Evolutionary conservation across 2,113 vertebrate genomes (phyloP), one percentile per base, ranked within the genome.

Genomic region (Ptilonorhynchus violaceus): DNA sequence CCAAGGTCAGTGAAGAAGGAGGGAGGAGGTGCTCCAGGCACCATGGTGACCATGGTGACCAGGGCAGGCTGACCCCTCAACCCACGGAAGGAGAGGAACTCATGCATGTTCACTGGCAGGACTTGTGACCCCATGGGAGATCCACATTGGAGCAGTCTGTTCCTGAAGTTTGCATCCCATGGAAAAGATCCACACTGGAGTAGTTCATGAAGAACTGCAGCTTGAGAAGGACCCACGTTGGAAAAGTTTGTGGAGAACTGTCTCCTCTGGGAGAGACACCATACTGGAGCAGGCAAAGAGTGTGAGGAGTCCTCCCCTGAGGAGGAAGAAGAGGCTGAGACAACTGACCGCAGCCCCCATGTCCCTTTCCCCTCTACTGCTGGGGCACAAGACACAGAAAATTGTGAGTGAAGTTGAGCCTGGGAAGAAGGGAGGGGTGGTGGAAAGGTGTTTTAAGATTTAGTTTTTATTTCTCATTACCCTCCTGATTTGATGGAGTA

Each of bases 371-470:
- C 15, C 19, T 39, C 9, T 56, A 23, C 28, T 56, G 33, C 11
- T 44, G 23, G 41, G 11, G 35, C 24, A 28, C 37, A 21, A 44
- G 30, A 44, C 6, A 27, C 17, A 84, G 27, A 37, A 74, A 78
- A 72, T 3, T 15, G 3, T 42, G 23, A 72, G 37, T 44, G 17
- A 85, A 72, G 15, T 2, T 58, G 19, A 44, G 28, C 23, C 23
- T 0, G 0, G 33, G 13, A 58, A 72, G 24, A 59, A 66, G 24
- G 24, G 16, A 64, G 6, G 7, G 4, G 11, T 72, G 16, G 5
- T 15, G 14, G 4, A n/a, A 78, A 85, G 9, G 6, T 39, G 7
- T 5, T 56, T 70, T 56, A 84, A 56, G 41, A 50, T 56, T 33
- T 42, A 16, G 13, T 20, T 70, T 50, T 39, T 64, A 25, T 20